These are phyloP conservation scores for Tenthredo amoena DNA, from an alignment of 2,888 invertebrate species.

Conservation along the genomic window DNA sequence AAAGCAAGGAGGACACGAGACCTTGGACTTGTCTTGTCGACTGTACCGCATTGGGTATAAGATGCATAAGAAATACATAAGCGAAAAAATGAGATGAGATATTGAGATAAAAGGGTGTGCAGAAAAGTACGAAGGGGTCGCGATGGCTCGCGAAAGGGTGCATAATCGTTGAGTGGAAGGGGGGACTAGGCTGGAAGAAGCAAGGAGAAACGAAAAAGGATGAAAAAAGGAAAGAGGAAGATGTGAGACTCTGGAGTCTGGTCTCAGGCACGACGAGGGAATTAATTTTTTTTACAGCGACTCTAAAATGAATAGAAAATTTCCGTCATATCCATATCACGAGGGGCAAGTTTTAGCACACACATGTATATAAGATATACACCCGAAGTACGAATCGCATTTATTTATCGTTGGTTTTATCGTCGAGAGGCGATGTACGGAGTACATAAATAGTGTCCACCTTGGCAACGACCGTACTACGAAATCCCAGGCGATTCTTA, in stretches of 20 bases:
- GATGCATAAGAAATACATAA: conserved; percentile 2
- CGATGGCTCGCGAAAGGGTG: conserved; percentile 27
- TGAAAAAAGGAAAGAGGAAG: not conserved
- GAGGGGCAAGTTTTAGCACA: not conserved
- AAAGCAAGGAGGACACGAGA: not conserved
- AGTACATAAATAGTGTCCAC: conserved; percentile 30
- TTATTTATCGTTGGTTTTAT: conserved; percentile 11
- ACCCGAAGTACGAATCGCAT: not conserved
- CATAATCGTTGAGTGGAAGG: conserved; percentile 20
- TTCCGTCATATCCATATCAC: not conserved
- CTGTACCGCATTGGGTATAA: not conserved
- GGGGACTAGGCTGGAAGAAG: not conserved
- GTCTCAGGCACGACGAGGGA: not conserved
- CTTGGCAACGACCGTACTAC: conserved; percentile 27
- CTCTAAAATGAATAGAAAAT: not conserved
- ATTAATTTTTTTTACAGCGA: not conserved
- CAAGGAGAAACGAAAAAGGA: not conserved
- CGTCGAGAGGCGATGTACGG: not conserved
- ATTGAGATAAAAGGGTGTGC: conserved; percentile 37
- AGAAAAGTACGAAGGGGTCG: not conserved
- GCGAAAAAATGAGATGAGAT: conserved; percentile 17
- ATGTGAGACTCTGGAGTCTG: not conserved
- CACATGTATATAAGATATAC: not conserved
- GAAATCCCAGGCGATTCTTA: conserved; percentile 43
- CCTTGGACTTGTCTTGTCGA: not conserved